Evolutionary conservation across 1,140 invertebrate species (phyloP), one percentile per base, ranked within the genome.

Genomic region (Drosophila navojoa): DNA sequence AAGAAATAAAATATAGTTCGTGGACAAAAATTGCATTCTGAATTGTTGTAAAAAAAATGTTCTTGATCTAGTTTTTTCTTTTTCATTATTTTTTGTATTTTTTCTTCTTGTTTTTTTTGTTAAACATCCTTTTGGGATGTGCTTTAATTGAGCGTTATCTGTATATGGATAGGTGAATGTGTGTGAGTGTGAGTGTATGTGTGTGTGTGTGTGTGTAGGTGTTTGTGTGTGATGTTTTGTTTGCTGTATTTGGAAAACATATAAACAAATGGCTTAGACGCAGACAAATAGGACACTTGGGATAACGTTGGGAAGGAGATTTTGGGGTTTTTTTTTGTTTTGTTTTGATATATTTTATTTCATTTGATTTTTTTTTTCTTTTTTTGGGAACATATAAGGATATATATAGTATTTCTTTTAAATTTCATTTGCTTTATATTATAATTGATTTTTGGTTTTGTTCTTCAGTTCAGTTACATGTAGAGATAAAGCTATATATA

Each of bases 271-370:
- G 92, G 92, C 91, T 81, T 90, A 94, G 93, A 94, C 93, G 93
- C 93, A 94, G 93, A 94, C 93, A 94, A 93, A 91, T 91, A 91
- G 93, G 91, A 93, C 89, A 92, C 90, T 91, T 79, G 63, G 82
- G 87, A 92, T 87, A 79, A 91, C 91, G 90, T 85, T 85, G 78
- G 73, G 79, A 76, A 63, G 50, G 77, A 61, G 68, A 53, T 73
- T 82, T 62, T 78, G 52, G 49, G 77, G 67, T 68, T 60, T 40
- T 27, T 38, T 52, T 47, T 55, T 63, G 52, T 52, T 19, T 67
- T 77, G 35, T 60, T 58, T 57, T 38, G 67, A 53, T 22, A 13
- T 49, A 40, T 62, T 90, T 55, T 42, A 59, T 59, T 44, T 59
- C 1, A 29, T 49, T n/a, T 35, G 11, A n/a, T 50, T 79, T 59